Base-by-base conservation (phyloP, 2,797 vertebrate species). In the Poeciliopsis paucimaculata region DNA sequence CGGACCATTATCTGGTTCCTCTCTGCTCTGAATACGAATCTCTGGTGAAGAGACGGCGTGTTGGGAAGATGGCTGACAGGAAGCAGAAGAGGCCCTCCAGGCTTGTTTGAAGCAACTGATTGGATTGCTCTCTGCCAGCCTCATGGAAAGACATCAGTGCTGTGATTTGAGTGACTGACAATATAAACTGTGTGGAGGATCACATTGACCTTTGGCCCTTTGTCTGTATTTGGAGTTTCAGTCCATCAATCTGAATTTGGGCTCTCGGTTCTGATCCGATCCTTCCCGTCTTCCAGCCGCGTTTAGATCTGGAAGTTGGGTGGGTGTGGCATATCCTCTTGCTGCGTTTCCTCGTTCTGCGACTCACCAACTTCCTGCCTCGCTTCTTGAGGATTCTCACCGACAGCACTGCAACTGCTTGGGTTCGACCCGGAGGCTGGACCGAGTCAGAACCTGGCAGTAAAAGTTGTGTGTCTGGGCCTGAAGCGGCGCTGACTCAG, bases 361-460 rank as follows among this genome's bases (percentile, higher is more conserved):
- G 55, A 64, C 71, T 75, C 89, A 90, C 80, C 43, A 73, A 78
- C 83, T 93, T 93, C 93, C 92, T 91, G 88, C 51, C 66, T n/a
- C 11, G 5, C 51, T 64, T n/a, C 41, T 79, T 39, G 20, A 76
- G 53, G n/a, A 4, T 15, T 77, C 53, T 60, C 57, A 70, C 74
- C 6, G 18, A 23, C 49, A 23, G 18, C 2, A 20, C 49, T 49
- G 6, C 49, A 51, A 6, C 13, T 73, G n/a, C 51, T 81, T 76
- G 51, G 51, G 57, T 36, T 20, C 28, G 31, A 31, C n/a, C 57
- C 31, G 6, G 15, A 39, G 62, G 0, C 36, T 11, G 36, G 64
- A 66, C 36, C 4, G 11, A 10, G 20, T 39, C 64, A 66, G 64
- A 66, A 23, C 53, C 26, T 57, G 23, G 18, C 7, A 3, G 62